Conservation (phyloP, 2,797 vertebrate genomes). For the Nannoperca obscura region DNA sequence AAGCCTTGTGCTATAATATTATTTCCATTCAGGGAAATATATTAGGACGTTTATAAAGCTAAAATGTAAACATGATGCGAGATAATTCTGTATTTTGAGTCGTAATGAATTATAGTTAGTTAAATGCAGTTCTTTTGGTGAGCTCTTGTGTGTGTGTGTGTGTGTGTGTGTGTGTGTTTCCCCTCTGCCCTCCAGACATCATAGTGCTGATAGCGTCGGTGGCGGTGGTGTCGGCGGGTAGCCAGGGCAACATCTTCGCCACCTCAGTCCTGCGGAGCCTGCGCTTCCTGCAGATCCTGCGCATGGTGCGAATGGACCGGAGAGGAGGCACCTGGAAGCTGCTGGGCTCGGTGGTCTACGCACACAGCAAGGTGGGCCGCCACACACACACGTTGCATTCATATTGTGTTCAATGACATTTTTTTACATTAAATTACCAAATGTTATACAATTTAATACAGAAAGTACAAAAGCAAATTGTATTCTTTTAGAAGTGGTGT, state of each 20-base stretch:
- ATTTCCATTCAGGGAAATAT: not conserved
- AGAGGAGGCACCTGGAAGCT: conserved; percentile 99
- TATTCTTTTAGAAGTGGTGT: not conserved
- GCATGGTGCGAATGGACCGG: conserved; percentile 99
- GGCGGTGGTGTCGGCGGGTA: conserved; percentile 97
- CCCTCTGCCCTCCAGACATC: conserved; percentile 87
- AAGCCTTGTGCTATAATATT: not conserved
- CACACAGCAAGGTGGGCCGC: conserved; percentile 94
- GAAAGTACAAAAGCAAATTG: not conserved
- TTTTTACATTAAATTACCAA: not conserved
- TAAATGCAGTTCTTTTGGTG: not conserved
- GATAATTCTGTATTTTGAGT: not conserved
- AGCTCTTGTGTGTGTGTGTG: not conserved
- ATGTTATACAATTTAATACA: not conserved
- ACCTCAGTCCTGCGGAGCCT: conserved; percentile 97
- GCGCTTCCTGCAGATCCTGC: conserved; percentile 97
- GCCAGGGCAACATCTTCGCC: conserved; percentile 98
- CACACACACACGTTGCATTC: not conserved
- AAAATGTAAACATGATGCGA: not conserved
- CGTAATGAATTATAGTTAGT: not conserved
- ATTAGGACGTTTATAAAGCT: not conserved
- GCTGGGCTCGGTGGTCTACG: conserved; percentile 97
- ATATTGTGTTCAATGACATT: too few species aligned
- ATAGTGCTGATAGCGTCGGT: conserved; percentile 98
- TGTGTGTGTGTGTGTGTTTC: conserved; percentile 14